Conservation (phyloP, 2,888 invertebrate genomes). For the Harpalus rufipes region DNA sequence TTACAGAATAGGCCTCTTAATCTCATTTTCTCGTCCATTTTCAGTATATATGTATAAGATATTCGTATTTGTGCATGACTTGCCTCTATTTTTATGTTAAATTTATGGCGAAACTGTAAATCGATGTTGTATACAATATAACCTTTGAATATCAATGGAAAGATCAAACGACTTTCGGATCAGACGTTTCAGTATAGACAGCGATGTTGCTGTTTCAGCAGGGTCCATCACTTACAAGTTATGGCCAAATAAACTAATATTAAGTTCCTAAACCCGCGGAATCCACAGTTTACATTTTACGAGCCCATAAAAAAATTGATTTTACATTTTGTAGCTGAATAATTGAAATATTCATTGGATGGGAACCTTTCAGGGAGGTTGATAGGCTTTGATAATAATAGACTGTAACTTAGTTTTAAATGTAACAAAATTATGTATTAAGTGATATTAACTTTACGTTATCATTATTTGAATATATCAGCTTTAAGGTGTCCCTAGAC, state of each 20-base stretch:
- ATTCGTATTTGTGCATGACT: background rate
- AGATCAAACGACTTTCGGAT: constrained; percentile 27
- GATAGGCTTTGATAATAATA: background rate
- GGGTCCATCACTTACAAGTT: constrained; percentile 31
- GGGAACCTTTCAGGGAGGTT: background rate
- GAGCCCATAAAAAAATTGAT: constrained; percentile 34
- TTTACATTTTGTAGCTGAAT: constrained; percentile 23
- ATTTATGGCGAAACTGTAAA: background rate
- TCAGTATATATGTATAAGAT: background rate
- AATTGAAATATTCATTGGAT: constrained; percentile 21
- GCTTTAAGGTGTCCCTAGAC: too few species aligned
- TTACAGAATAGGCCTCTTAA: too few species aligned
- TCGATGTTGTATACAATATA: constrained; percentile 20
- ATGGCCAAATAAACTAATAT: constrained; percentile 43
- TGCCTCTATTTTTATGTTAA: background rate
- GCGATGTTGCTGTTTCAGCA: constrained; percentile 3
- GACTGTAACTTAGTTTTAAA: background rate
- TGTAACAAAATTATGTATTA: background rate
- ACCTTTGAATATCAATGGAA: constrained; percentile 2
- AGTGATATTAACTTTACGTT: background rate
- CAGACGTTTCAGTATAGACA: background rate
- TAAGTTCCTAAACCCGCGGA: constrained; percentile 21
- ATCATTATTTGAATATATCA: too few species aligned
- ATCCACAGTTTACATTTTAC: constrained; percentile 31
- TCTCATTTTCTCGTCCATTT: too few species aligned